These are phyloP conservation scores for Salvelinus fontinalis DNA, from an alignment of 2,113 vertebrate genomes.

Conservation along the genomic window DNA sequence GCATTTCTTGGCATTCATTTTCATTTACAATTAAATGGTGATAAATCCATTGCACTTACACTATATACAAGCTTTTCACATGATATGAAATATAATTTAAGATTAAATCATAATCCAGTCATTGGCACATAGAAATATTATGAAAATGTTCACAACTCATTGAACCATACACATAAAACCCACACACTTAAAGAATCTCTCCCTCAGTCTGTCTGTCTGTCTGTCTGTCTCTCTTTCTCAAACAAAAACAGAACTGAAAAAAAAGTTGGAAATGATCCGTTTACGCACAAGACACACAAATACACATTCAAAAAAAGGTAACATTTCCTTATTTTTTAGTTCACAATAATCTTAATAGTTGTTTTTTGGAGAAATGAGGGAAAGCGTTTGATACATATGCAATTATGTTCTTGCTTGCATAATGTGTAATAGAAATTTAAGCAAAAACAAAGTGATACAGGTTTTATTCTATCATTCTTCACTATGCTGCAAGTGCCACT, in stretches of 20 bases:
- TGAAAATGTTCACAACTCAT: conserved; percentile 36
- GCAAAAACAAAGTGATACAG: neutral
- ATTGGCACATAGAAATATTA: conserved; percentile 17
- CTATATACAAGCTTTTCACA: conserved; percentile 59
- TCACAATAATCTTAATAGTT: conserved; percentile 20
- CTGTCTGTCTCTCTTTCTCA: conserved; percentile 25
- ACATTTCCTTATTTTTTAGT: conserved; percentile 36
- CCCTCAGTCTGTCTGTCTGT: neutral
- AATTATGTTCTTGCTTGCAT: conserved; percentile 41
- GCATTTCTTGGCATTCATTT: conserved; percentile 30
- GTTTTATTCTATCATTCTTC: neutral
- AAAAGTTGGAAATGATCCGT: conserved; percentile 49
- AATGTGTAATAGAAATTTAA: conserved; percentile 13
- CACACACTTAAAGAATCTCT: neutral
- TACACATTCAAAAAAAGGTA: conserved; percentile 51
- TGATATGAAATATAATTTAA: conserved; percentile 62
- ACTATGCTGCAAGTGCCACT: neutral
- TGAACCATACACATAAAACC: conserved; percentile 23
- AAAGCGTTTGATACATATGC: conserved; percentile 14
- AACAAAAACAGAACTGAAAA: conserved; percentile 36
- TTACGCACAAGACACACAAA: conserved; percentile 58
- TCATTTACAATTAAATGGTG: conserved; percentile 54
- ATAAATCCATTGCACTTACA: conserved; percentile 52
- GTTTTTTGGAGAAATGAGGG: neutral
- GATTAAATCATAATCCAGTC: conserved; percentile 44